Evolutionary conservation across 2,888 invertebrate species (phyloP).

Genomic region (Thelaira solivaga): DNA sequence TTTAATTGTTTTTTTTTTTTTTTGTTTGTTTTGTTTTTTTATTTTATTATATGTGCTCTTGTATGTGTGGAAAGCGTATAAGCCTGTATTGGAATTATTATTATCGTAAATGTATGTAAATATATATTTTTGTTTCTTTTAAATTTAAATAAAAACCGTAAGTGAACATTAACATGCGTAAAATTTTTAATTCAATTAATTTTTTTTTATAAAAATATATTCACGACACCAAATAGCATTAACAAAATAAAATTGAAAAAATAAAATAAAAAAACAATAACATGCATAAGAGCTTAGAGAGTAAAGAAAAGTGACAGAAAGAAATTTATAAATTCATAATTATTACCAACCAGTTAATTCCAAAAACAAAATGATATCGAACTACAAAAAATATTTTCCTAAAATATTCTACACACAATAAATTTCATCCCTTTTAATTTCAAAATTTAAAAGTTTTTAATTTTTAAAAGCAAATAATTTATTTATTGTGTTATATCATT

Average conservation of each 20-base stretch:
- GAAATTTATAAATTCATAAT: too few species aligned
- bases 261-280: background rate
- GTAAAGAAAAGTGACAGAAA: too few species aligned
- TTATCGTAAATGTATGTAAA: constrained; percentile 15
- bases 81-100: constrained; percentile 66
- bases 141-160: constrained; percentile 1
- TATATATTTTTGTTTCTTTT: constrained; percentile 61
- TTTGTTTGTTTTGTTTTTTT: constrained; percentile 54
- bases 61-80: constrained; percentile 69
- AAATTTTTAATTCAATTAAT: constrained; percentile 18
- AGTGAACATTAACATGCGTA: constrained; percentile 72
- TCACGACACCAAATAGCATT: constrained; percentile 39
- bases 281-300: too few species aligned
- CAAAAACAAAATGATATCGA: background rate
- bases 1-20: constrained; percentile 38
- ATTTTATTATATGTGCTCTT: constrained; percentile 46
- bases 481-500: too few species aligned
- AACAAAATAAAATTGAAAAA: background rate
- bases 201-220: background rate
- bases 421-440: too few species aligned
- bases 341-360: too few species aligned
- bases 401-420: too few species aligned
- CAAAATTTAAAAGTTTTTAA: too few species aligned
- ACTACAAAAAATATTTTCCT: background rate
- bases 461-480: too few species aligned